Evolutionary conservation across 2,888 invertebrate genomes (phyloP).

Genomic region (Ceraclea dissimilis): DNA sequence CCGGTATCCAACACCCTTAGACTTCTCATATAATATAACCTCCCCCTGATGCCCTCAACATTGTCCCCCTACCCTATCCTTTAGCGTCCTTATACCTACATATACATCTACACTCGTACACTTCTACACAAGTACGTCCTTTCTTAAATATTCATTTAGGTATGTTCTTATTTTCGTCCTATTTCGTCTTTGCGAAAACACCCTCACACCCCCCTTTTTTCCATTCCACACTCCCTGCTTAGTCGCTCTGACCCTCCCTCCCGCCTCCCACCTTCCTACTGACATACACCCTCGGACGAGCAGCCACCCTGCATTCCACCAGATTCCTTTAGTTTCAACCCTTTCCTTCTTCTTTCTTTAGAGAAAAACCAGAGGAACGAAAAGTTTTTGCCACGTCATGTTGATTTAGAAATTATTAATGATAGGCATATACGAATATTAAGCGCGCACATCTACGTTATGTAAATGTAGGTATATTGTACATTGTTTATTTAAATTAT

Average conservation of each 20-base stretch:
- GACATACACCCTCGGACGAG: constrained; percentile 5
- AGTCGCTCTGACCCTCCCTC: constrained; percentile 1
- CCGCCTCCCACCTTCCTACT: background rate
- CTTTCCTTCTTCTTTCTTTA: constrained; percentile 23
- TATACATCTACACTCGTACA: background rate
- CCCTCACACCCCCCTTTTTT: constrained; percentile 14
- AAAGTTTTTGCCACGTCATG: constrained; percentile 5
- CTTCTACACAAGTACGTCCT: constrained; percentile 20
- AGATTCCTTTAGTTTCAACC: constrained; percentile 26
- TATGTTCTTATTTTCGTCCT: constrained; percentile 27
- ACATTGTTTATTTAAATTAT: too few relatives aligned
- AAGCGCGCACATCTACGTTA: too few relatives aligned
- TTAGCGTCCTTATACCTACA: background rate
- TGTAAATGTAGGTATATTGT: too few relatives aligned
- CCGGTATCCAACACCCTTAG: constrained; percentile 16
- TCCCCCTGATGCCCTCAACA: background rate
- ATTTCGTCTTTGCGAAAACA: constrained; percentile 27
- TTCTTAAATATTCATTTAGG: constrained; percentile 27
- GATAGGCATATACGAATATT: too few relatives aligned
- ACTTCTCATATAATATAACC: constrained; percentile 14
- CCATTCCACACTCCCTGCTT: background rate
- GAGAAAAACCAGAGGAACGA: constrained; percentile 21
- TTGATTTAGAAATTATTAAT: constrained; percentile 1
- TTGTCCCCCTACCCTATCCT: constrained; percentile 8
- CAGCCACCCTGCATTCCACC: constrained; percentile 9